Evolutionary conservation across 2,113 vertebrate genomes (phyloP), one percentile per base, ranked within the genome.

Genomic region (Penelope pileata): DNA sequence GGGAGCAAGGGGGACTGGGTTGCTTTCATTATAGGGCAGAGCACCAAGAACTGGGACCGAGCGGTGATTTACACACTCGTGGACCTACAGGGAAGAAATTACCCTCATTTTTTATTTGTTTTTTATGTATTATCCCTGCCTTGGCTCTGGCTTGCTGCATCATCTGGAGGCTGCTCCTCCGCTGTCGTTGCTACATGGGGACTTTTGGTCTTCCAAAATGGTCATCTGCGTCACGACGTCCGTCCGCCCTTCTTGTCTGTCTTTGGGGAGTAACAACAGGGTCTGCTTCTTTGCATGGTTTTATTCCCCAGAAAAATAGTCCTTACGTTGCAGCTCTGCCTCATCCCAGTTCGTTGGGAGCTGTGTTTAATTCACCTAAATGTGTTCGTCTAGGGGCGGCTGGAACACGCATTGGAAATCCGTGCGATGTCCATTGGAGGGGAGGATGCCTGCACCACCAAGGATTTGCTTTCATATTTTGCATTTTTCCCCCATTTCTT

Each of bases 161-260:
- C 0, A 0, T 67, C 19, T 0, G 0, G 0, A 77, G 51, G 48
- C 15, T 10, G 2, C 24, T 22, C 3, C 0, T 43, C 54, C 74
- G 23, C 50, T 30, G 43, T 50, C 30, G 1, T 43, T 0, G 2
- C 29, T 56, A 23, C 67, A 24, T 32, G 23, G 75, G 88, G 90
- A 64, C 83, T 68, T 19, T 7, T 43, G 18, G 67, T 27, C 1
- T 2, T 68, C 60, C 36, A 27, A 40, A 63, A 18, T 27, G 59
- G 34, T 19, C 50, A 34, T 59, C 66, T 8, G 0, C 2, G 0
- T 40, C 30, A 5, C 7, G 7, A 45, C 29, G 15, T 73, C 48
- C 1, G 0, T 51, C 47, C 1, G 3, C 68, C 43, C 24, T 70
- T 43, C 38, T n/a, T 75, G 75, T 54, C 56, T 2, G 1, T 36